Conservation (phyloP, 2,888 invertebrate genomes). For the Folsomia manolachei region DNA sequence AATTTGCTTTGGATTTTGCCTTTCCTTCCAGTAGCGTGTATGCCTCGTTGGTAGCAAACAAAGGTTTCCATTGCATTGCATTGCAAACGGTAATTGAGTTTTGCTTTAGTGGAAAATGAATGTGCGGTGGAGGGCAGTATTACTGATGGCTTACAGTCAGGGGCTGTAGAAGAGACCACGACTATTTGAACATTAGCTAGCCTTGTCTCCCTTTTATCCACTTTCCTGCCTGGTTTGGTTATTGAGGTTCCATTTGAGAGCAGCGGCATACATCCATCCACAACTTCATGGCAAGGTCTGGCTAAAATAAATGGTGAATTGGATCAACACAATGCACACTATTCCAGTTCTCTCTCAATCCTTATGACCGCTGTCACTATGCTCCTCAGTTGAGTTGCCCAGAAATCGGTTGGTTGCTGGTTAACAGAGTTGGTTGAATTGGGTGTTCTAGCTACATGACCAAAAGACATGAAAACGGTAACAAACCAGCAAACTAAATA, state of each 20-base stretch:
- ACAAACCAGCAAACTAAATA: not conserved
- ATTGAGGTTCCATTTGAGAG: not conserved
- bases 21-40: not conserved
- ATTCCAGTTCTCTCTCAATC: no score
- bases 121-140: not conserved
- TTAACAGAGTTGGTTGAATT: no score
- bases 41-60: no score
- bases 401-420: no score
- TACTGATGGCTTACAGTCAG: not conserved
- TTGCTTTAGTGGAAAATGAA: constrained; percentile 10
- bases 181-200: not conserved
- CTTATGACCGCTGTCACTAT: no score
- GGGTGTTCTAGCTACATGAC: not conserved
- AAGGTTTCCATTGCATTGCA: not conserved
- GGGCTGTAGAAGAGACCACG: not conserved
- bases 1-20: not conserved
- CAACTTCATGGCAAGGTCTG: no score
- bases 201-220: not conserved
- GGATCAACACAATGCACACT: not conserved
- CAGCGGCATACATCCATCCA: no score
- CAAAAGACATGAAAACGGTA: not conserved
- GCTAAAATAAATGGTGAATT: not conserved
- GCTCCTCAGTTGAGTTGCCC: not conserved
- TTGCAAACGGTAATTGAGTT: constrained; percentile 7
- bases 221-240: not conserved